Base-by-base conservation (phyloP, 2,888 invertebrate species). In the Oscheius sp. region DNA sequence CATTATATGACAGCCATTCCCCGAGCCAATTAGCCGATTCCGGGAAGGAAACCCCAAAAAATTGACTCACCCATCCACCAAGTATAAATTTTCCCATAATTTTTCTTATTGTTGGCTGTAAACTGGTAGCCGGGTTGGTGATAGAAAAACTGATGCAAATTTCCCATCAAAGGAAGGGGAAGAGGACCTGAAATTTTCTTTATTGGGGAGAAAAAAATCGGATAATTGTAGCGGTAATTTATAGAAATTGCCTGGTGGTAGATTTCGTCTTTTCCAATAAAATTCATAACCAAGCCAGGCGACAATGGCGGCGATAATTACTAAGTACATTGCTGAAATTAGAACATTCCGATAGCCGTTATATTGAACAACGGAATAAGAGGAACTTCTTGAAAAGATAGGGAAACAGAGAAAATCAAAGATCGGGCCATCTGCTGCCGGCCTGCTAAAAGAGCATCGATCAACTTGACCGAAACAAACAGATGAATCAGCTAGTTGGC, bases 201-300 rank as follows among this genome's bases (percentile, higher is more conserved):
- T 12, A 23, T 25, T 7, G n/a, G n/a, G n/a, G n/a, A n/a, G n/a
- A 56, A 56, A 52, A 52, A 6, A 35, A 6, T 3, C 5, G 35
- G 35, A 9, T 6, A 35, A 35, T 35, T 35, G 5, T 9, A 3
- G 41, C n/a, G n/a, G n/a, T n/a, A n/a, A n/a, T n/a, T n/a, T n/a
- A n/a, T n/a, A n/a, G n/a, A n/a, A n/a, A n/a, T n/a, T n/a, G 76
- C 79, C 79, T 52, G 76, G 69, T 21, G 79, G 79, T 27, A 73
- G 58, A 18, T 68, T 59, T 66, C 79, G 52, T 41, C 79, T 13
- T 45, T 75, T 79, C 79, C 79, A 79, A 41, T 77, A 79, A 2
- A 79, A 45, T 25, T 79, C 70, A 72, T 79, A 43, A 41, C 75
- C 63, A 2, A 69, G 21, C 56, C 55, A 69, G 12, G 61, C 66